phyloP scores from a whole-genome alignment of 2,888 invertebrate genomes.

The Thyatira batis region DNA sequence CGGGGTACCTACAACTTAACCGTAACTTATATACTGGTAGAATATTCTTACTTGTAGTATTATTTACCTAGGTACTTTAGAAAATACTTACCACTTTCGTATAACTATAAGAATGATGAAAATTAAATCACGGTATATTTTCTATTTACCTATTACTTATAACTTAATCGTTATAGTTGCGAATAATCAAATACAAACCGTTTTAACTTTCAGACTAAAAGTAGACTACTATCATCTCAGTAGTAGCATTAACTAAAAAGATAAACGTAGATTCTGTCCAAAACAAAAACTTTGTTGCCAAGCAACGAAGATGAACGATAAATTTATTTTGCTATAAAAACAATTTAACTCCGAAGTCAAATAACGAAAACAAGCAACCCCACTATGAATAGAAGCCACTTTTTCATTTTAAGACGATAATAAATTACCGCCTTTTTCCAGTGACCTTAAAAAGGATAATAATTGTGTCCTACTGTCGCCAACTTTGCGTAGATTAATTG shows the following conservation, averaged over 20 bases:
- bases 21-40: neutral
- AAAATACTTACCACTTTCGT: neutral
- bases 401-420: slow-evolving; percentile 33
- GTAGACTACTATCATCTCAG: no score
- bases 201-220: no score
- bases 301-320: neutral
- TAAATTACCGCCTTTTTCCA: slow-evolving; percentile 31
- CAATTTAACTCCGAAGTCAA: neutral
- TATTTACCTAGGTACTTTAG: neutral
- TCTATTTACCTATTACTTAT: no score
- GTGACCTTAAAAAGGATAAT: slow-evolving; percentile 45
- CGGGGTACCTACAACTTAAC: neutral
- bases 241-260: no score
- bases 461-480: slow-evolving; percentile 48
- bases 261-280: neutral
- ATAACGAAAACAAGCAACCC: neutral
- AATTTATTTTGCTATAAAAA: neutral
- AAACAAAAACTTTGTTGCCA: neutral
- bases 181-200: no score
- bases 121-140: no score
- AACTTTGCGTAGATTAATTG: slow-evolving; percentile 54
- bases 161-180: no score
- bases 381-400: slow-evolving; percentile 22
- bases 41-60: neutral
- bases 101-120: neutral